phyloP scores from a whole-genome alignment of 2,888 invertebrate genomes.

The Cecidostiba fungosa region DNA sequence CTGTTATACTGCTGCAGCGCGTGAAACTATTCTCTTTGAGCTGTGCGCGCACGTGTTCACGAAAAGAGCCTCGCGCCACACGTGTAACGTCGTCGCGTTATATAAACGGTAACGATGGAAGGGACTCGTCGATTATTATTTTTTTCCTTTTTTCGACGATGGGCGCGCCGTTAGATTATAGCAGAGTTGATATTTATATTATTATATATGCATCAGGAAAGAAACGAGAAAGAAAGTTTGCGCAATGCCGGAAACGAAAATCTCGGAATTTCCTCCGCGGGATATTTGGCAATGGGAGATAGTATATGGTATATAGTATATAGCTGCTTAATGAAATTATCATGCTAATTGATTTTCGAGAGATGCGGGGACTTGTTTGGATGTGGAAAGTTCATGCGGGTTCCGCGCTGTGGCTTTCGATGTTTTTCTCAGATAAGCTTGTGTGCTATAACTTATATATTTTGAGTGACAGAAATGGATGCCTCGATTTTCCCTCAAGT shows the following conservation, averaged over 20 bases:
- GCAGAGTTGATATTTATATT: background rate
- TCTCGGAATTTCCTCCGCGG: background rate
- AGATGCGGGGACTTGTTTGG: background rate
- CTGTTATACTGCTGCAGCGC: background rate
- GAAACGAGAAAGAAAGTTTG: constrained; percentile 27
- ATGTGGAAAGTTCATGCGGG: background rate
- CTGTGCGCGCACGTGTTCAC: background rate
- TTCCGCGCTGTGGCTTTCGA: background rate
- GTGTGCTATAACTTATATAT: background rate
- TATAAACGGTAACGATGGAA: background rate
- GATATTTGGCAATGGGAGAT: background rate
- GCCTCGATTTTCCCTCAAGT: no score
- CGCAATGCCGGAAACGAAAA: constrained; percentile 40
- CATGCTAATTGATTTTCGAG: constrained; percentile 12
- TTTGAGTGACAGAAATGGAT: no score
- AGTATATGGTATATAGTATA: background rate
- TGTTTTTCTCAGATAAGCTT: background rate
- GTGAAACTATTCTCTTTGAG: background rate
- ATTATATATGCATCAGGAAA: background rate
- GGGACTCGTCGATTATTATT: background rate
- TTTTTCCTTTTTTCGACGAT: no score
- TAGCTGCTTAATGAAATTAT: constrained; percentile 19
- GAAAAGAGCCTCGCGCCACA: background rate
- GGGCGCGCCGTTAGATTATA: background rate
- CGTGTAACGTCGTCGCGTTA: background rate